Percentiles rank a stretch among this genome's conserved stretches.
These are phyloP conservation scores for Sicus ferrugineus DNA, from an alignment of 2,888 invertebrate species.

Conservation along the genomic window DNA sequence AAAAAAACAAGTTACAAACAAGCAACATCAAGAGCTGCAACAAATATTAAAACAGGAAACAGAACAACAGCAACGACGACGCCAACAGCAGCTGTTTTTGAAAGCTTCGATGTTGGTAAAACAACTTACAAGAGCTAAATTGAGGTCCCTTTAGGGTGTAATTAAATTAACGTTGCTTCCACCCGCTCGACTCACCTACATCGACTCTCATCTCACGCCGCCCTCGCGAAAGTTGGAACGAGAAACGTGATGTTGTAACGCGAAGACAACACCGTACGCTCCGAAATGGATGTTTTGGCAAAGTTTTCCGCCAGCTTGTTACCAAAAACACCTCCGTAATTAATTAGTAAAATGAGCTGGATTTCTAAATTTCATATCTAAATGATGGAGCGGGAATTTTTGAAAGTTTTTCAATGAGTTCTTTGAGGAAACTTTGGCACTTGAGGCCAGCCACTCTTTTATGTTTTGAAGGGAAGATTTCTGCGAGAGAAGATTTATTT, in stretches of 20 bases:
- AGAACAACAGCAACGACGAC: neutral
- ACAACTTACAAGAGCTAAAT: slow-evolving; percentile 2
- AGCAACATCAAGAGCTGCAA: slow-evolving; percentile 20
- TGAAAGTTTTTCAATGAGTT: too few relatives aligned
- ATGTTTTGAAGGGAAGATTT: too few relatives aligned
- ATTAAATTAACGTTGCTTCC: slow-evolving; percentile 16
- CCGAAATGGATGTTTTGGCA: neutral
- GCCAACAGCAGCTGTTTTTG: slow-evolving; percentile 18
- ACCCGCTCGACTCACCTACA: neutral
- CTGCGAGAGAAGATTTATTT: too few relatives aligned
- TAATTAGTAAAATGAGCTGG: slow-evolving; percentile 5
- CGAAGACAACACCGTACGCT: neutral
- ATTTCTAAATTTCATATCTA: neutral
- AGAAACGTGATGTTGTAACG: neutral
- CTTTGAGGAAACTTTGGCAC: too few relatives aligned
- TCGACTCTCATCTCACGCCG: neutral
- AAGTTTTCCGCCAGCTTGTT: neutral
- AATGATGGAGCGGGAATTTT: neutral
- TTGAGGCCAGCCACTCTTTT: too few relatives aligned
- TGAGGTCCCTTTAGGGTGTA: slow-evolving; percentile 15
- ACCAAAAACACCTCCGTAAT: neutral
- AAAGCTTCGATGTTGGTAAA: slow-evolving; percentile 18
- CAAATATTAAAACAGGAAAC: slow-evolving; percentile 8
- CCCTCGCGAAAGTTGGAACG: neutral
- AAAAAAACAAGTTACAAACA: neutral